Conservation (phyloP, 2,113 vertebrate genomes). For the Ailurus styani region DNA sequence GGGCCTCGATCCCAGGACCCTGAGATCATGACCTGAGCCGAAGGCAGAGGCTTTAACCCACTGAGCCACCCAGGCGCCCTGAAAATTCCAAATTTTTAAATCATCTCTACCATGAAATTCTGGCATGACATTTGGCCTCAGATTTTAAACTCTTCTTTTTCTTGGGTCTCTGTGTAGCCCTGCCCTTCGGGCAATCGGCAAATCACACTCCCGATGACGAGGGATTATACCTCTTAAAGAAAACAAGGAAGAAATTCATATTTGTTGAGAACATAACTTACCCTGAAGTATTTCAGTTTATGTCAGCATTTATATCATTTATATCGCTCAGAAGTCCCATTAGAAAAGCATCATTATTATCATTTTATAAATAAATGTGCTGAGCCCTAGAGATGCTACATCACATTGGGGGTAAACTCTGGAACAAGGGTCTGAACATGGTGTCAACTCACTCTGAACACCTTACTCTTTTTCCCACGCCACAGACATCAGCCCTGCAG, state of each 20-base stretch:
- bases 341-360: not conserved
- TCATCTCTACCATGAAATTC: not conserved
- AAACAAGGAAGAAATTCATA: not conserved
- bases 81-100: not conserved
- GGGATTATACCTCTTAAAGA: not conserved
- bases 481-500: not conserved
- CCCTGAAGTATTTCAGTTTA: not conserved
- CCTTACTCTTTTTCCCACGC: not conserved
- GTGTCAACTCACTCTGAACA: not conserved
- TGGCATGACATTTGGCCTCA: fast-evolving
- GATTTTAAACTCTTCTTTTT: not conserved
- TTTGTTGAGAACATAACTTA: not conserved
- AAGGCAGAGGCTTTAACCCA: too few species aligned
- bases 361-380: not conserved
- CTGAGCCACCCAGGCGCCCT: too few species aligned
- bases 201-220: not conserved
- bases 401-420: not conserved
- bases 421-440: fast-evolving
- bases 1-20: too few species aligned
- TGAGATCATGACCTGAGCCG: too few species aligned
- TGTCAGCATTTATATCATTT: not conserved
- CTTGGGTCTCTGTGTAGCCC: not conserved
- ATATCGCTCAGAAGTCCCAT: not conserved
- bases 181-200: not conserved
- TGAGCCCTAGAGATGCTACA: not conserved